Percentiles rank a stretch among this genome's conserved stretches.
Conservation (phyloP, 1,140 invertebrate species). For the Agrilus planipennis region DNA sequence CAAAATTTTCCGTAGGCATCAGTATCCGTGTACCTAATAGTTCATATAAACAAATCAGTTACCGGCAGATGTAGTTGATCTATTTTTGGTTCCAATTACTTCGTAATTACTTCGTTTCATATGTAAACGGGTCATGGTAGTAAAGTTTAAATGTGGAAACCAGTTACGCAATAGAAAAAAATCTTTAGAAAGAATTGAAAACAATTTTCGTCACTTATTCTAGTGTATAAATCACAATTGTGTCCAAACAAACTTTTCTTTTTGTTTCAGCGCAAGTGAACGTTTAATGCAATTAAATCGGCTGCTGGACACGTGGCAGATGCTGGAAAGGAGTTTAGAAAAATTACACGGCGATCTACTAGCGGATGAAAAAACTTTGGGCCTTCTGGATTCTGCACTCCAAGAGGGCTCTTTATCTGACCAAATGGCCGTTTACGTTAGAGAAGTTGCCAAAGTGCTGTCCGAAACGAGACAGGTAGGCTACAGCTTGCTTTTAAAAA, state of each 20-base stretch:
- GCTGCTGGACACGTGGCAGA: slow-evolving; percentile 45
- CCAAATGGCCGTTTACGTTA: slow-evolving; percentile 47
- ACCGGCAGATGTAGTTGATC: no score
- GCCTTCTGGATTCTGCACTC: slow-evolving; percentile 46
- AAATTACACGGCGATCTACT: slow-evolving; percentile 50
- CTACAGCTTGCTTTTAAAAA: no score
- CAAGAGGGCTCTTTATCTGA: slow-evolving; percentile 44
- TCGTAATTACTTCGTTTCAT: no score
- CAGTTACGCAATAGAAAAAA: no score
- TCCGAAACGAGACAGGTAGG: slow-evolving; percentile 41
- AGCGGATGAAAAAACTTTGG: slow-evolving; percentile 50
- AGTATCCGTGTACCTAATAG: no score
- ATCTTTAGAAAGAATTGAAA: no score
- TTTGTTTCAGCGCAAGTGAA: slow-evolving; percentile 26
- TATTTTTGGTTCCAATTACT: no score
- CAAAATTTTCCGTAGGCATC: no score
- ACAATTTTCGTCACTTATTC: slow-evolving; percentile 13
- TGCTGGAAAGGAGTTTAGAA: slow-evolving; percentile 46
- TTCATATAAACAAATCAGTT: no score
- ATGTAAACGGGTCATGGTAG: no score
- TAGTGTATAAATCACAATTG: slow-evolving; percentile 14
- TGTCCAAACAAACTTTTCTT: slow-evolving; percentile 8
- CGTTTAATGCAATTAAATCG: slow-evolving; percentile 25
- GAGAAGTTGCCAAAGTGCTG: slow-evolving; percentile 53
- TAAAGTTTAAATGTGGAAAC: no score